Base-by-base conservation (phyloP, 2,113 vertebrate genomes). In the Takifugu bimaculatus region DNA sequence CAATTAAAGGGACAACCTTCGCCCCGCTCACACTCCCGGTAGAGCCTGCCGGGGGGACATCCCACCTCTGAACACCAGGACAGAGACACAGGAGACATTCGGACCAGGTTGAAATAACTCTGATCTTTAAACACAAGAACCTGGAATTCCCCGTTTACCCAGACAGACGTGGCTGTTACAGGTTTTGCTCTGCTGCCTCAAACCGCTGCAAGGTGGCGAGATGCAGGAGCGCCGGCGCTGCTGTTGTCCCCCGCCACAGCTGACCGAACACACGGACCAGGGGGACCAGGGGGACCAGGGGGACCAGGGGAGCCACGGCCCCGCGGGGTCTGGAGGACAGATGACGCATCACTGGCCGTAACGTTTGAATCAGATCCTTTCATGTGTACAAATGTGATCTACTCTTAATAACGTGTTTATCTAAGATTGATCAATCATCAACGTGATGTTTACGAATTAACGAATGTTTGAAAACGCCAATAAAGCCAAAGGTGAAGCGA, bases 1-100 rank as follows among this genome's bases (percentile, higher is more conserved):
- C 95, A 97, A 78, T 90, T 96, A 86, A 94, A 95, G 0, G 95
- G 95, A 57, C 95, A 97, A 1, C 92, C 93, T n/a, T 92, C 91
- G 0, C 79, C 82, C 1, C 68, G 67, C 28, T 83, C 90, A 77
- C 95, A 96, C 78, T 95, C 94, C 0, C 92, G 92, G 78, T 93
- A 95, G 45, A 93, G 80, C 26, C 92, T 83, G 2, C 92, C 93
- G 0, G 88, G 88, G 0, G 92, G 94, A 57, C 94, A 97, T 55
- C 95, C 95, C 42, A 91, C 91, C 66, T 94, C 95, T 96, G 74
- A 26, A 15, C 27, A 45, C 1, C 14, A 68, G 54, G 49, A 52
- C 28, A 57, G 9, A 44, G 10, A 20, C 20, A 20, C 20, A 20
- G 20, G 20, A 20, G 20, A 20, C 20, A 20, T 20, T 20, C 20